Evolutionary conservation across 1,140 invertebrate genomes (phyloP).

Genomic region (Musca vetustissima): DNA sequence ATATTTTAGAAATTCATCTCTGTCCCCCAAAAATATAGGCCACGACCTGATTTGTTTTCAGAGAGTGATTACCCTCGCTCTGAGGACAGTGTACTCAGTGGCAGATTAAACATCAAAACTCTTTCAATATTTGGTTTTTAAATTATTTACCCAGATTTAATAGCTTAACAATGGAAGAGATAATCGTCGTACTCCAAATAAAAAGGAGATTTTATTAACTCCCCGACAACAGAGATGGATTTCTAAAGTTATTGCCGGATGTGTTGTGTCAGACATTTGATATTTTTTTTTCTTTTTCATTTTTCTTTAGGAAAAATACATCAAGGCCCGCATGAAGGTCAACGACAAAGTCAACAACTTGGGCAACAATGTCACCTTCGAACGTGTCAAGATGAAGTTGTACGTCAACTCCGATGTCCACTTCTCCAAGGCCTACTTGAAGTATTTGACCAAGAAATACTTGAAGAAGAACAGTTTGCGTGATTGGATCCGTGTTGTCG

Average conservation of each 20-base stretch:
- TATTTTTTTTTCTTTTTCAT: not conserved
- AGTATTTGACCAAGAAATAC: slow-evolving; percentile 99
- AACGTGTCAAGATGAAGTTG: slow-evolving; percentile 91
- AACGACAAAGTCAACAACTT: slow-evolving; percentile 95
- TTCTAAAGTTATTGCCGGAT: not conserved
- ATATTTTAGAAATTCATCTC: no score
- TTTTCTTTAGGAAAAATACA: slow-evolving; percentile 85
- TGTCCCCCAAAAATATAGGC: slow-evolving; percentile 16
- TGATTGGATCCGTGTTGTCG: slow-evolving; percentile 99
- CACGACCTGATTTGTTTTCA: slow-evolving; percentile 56
- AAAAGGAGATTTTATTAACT: no score
- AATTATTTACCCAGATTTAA: slow-evolving; percentile 37
- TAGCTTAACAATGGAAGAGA: slow-evolving; percentile 53
- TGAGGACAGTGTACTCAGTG: slow-evolving; percentile 56
- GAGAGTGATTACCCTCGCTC: slow-evolving; percentile 52
- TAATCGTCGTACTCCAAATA: slow-evolving; percentile 22
- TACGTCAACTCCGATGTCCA: slow-evolving; percentile 85
- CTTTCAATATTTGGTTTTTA: slow-evolving; percentile 50
- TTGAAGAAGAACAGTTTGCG: slow-evolving; percentile 98
- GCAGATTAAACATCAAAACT: slow-evolving; percentile 47
- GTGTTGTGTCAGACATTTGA: not conserved
- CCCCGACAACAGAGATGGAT: no score
- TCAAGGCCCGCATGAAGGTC: slow-evolving; percentile 93
- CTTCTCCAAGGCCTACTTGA: slow-evolving; percentile 98
- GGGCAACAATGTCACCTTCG: slow-evolving; percentile 83